Base-by-base conservation (phyloP, 2,113 vertebrate genomes). In the Sebastes fasciatus region DNA sequence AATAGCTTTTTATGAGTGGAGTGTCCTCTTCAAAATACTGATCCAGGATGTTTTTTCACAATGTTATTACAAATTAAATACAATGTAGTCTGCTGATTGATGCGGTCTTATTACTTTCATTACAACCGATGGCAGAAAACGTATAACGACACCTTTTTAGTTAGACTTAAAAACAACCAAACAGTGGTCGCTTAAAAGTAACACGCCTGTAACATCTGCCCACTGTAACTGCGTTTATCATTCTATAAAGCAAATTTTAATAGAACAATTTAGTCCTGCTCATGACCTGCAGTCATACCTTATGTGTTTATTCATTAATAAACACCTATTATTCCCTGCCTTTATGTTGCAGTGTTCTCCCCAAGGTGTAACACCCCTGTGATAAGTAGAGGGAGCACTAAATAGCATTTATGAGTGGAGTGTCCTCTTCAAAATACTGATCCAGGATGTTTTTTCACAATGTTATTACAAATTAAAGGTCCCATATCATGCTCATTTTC, bases 331-430 rank as follows among this genome's bases (percentile, higher is more conserved):
- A 52, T 63, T 21, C 23, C 26, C 12, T 26, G 42, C 16, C 42
- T 60, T 58, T 23, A 14, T 75, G 45, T 23, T 60, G 23, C 8
- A 26, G 43, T 8, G 8, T 46, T 61, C 6, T 63, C 54, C 74
- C 60, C 71, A 67, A 60, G 83, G 62, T 74, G 67, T 49, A 68
- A 23, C 49, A 26, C 12, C 49, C 16, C 60, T 46, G 8, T 68
- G n/a, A 21, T 70, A 12, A 63, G 16, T 6, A 52, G 26, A 61
- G 52, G 51, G 19, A 63, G 74, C 74, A 55, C 46, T 23, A 43
- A 45, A 26, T 58, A 54, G 57, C 8, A 42, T 26, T 49, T 61
- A 42, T 71, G 4, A 51, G 11, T 26, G 64, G 19, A 71, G 13
- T 66, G n/a, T 57, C 10, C 17, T 61, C 16, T 58, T 48, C 6